Evolutionary conservation across 2,113 vertebrate genomes (phyloP).

Genomic region (Puma concolor): DNA sequence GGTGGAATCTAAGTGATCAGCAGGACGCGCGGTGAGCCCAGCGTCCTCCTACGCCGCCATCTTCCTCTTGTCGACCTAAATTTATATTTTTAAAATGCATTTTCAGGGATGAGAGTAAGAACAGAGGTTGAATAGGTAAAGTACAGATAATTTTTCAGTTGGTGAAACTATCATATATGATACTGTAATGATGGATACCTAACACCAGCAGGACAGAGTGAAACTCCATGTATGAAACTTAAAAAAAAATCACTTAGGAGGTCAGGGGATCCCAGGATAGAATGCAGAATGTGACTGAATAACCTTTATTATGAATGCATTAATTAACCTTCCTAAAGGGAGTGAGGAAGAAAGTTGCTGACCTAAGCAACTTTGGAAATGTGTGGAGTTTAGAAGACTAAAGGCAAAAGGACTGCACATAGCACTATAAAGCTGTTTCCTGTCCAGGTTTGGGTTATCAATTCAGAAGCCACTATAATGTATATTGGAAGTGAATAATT

Average conservation of each 20-base stretch:
- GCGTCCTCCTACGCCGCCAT: too few relatives aligned
- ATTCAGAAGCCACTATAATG: background rate
- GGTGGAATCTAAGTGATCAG: too few relatives aligned
- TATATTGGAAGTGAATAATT: background rate
- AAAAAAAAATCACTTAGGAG: background rate
- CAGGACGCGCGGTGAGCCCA: too few relatives aligned
- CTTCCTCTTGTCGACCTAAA: too few relatives aligned
- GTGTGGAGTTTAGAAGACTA: background rate
- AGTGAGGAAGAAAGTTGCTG: background rate
- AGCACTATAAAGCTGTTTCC: background rate
- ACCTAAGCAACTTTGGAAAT: background rate
- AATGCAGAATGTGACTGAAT: background rate
- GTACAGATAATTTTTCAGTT: background rate
- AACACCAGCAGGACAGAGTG: background rate
- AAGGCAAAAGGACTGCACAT: background rate
- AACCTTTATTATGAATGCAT: background rate
- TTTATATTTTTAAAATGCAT: background rate
- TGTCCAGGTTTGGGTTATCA: accelerated
- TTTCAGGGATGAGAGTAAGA: background rate
- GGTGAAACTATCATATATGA: background rate
- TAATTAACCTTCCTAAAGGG: background rate
- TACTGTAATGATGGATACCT: background rate
- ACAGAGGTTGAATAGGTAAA: background rate
- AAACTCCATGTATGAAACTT: background rate
- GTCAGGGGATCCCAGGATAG: background rate